Conservation (phyloP, 2,797 vertebrate genomes). For the Podarcis lilfordi region DNA sequence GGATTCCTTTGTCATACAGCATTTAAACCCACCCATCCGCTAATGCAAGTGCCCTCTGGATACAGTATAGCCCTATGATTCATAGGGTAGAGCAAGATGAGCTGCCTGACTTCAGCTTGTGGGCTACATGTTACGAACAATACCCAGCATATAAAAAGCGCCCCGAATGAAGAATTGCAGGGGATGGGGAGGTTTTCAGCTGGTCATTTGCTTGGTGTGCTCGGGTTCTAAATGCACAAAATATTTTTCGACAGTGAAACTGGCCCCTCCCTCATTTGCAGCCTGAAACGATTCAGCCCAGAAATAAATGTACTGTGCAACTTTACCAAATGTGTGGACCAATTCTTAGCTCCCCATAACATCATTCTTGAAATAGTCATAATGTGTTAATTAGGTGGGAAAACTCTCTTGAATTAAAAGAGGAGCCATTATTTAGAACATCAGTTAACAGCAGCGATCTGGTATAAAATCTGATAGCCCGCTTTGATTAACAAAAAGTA, state of each 20-base stretch:
- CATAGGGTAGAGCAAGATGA: background rate
- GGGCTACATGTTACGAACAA: background rate
- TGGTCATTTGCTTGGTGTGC: background rate
- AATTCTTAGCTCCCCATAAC: background rate
- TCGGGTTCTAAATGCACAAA: background rate
- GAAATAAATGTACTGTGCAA: background rate
- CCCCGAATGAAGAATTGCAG: background rate
- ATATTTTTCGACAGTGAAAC: background rate
- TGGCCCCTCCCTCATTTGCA: background rate
- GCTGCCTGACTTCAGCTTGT: background rate
- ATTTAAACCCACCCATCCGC: too few relatives aligned
- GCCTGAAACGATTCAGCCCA: background rate
- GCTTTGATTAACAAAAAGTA: background rate
- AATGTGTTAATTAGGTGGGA: slow-evolving; percentile 31
- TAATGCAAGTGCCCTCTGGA: too few relatives aligned
- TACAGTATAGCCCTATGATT: too few relatives aligned
- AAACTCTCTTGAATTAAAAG: background rate
- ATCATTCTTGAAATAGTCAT: slow-evolving; percentile 7
- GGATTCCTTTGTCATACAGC: too few relatives aligned
- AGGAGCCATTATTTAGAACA: background rate
- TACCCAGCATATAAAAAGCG: background rate
- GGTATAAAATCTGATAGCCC: background rate
- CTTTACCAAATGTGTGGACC: background rate
- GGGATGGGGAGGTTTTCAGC: background rate
- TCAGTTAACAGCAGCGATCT: background rate